Percentiles rank a stretch among this genome's conserved stretches.
phyloP scores from a whole-genome alignment of 2,113 vertebrate species.

The Varanus komodoensis region DNA sequence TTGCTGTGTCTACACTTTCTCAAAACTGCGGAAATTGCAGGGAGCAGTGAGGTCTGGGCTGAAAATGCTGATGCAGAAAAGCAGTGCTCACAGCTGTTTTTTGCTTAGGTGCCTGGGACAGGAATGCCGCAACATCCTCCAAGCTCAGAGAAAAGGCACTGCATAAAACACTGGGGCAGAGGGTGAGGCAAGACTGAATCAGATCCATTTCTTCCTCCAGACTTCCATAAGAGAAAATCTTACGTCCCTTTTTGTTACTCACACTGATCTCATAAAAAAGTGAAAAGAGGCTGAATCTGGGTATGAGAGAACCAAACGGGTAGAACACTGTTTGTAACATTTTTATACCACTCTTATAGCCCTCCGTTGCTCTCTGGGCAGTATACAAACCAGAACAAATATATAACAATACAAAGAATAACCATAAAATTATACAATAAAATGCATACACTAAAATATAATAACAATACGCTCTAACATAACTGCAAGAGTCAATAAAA shows the following conservation, averaged over 20 bases:
- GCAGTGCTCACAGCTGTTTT: constrained; percentile 3
- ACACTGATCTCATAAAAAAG: not conserved
- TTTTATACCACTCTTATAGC: no score
- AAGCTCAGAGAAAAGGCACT: not conserved
- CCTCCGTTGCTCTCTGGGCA: no score
- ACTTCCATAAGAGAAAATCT: not conserved
- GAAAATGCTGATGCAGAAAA: not conserved
- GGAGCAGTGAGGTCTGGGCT: not conserved
- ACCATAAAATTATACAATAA: no score
- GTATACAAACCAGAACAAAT: no score
- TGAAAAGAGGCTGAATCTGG: not conserved
- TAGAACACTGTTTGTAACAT: no score
- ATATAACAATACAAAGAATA: no score
- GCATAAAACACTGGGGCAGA: fast-evolving
- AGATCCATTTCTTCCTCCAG: not conserved
- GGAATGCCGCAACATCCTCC: constrained; percentile 1
- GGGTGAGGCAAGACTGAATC: not conserved
- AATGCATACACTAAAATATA: no score
- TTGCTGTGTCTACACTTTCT: constrained; percentile 20
- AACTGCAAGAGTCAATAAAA: no score
- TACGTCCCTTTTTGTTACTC: no score
- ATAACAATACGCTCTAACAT: no score
- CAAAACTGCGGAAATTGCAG: not conserved
- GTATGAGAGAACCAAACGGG: not conserved
- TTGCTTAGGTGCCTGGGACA: not conserved